A percentile compares a stretch with the other conserved stretches of the same genome.
These are phyloP conservation scores for Rhabditophanes sp. DNA, from an alignment of 2,888 invertebrate genomes.

Conservation along the genomic window DNA sequence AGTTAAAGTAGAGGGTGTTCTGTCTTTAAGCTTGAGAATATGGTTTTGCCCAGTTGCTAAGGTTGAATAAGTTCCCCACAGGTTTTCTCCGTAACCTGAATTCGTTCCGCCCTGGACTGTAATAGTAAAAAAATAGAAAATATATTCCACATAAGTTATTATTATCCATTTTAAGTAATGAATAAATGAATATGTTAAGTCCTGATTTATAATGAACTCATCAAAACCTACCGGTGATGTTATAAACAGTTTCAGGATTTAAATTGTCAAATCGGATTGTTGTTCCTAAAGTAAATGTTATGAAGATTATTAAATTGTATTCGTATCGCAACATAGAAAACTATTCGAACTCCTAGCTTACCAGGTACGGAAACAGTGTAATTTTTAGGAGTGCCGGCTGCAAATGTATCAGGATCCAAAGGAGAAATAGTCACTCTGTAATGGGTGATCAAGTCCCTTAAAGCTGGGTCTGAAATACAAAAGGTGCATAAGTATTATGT, in stretches of 20 bases:
- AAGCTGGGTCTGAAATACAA: slow-evolving; percentile 39
- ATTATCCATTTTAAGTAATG: slow-evolving; percentile 5
- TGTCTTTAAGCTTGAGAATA: slow-evolving; percentile 35
- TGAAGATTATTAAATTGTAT: too few relatives aligned
- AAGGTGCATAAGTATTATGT: slow-evolving; percentile 16
- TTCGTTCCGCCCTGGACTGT: slow-evolving; percentile 44
- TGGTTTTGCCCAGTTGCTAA: slow-evolving; percentile 37
- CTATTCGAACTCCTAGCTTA: too few relatives aligned
- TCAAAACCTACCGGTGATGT: too few relatives aligned
- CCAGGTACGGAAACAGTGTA: slow-evolving; percentile 36
- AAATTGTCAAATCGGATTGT: slow-evolving; percentile 39
- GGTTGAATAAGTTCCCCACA: slow-evolving; percentile 45
- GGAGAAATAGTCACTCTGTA: slow-evolving; percentile 43
- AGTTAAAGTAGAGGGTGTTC: slow-evolving; percentile 41
- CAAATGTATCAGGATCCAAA: slow-evolving; percentile 26
- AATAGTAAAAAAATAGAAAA: slow-evolving; percentile 2
- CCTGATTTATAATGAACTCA: too few relatives aligned
- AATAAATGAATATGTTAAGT: too few relatives aligned
- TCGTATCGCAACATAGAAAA: too few relatives aligned
- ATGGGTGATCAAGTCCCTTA: slow-evolving; percentile 38
- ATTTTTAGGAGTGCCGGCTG: slow-evolving; percentile 32
- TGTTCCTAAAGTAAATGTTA: too few relatives aligned
- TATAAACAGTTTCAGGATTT: slow-evolving; percentile 39
- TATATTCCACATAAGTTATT: slow-evolving; percentile 3
- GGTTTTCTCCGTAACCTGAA: slow-evolving; percentile 36